A percentile compares a stretch with the other conserved stretches of the same genome.
These are phyloP conservation scores for Acleris sparsana DNA, from an alignment of 2,888 invertebrate species.

Conservation along the genomic window DNA sequence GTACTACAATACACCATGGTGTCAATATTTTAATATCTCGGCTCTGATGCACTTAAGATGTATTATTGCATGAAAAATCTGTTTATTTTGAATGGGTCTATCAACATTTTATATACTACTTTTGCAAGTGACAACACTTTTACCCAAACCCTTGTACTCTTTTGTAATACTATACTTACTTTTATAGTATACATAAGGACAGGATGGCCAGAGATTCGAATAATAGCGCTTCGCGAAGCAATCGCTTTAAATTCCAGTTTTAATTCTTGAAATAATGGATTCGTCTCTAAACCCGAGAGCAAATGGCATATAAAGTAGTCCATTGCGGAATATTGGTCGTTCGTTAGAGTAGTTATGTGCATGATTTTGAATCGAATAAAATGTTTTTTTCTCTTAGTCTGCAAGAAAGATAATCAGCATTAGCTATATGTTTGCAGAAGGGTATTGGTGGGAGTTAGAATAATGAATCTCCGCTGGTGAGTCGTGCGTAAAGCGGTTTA, in stretches of 20 bases:
- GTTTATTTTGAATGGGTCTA: too few species aligned
- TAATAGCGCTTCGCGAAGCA: constrained; percentile 38
- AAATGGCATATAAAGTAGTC: constrained; percentile 46
- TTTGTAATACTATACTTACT: too few species aligned
- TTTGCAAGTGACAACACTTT: too few species aligned
- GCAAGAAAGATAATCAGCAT: constrained; percentile 17
- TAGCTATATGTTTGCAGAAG: constrained; percentile 22
- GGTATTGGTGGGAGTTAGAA: constrained; percentile 68
- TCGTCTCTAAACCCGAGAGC: constrained; percentile 42
- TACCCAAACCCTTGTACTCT: too few species aligned
- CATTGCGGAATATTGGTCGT: constrained; percentile 14
- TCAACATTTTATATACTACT: too few species aligned
- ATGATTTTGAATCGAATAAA: too few species aligned
- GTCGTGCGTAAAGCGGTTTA: constrained; percentile 83
- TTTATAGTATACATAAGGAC: neutral
- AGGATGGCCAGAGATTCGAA: constrained; percentile 31
- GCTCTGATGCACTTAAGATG: too few species aligned
- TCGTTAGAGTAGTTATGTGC: neutral
- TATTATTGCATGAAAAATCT: too few species aligned
- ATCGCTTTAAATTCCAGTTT: constrained; percentile 45
- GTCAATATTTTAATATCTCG: too few species aligned
- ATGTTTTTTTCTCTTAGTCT: too few species aligned
- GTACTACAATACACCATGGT: too few species aligned
- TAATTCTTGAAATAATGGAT: constrained; percentile 46
- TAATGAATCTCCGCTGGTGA: constrained; percentile 80